Percentiles rank a stretch among this genome's conserved stretches.
Evolutionary conservation across 2,888 invertebrate species (phyloP).

Genomic region (Argyresthia goedartella): DNA sequence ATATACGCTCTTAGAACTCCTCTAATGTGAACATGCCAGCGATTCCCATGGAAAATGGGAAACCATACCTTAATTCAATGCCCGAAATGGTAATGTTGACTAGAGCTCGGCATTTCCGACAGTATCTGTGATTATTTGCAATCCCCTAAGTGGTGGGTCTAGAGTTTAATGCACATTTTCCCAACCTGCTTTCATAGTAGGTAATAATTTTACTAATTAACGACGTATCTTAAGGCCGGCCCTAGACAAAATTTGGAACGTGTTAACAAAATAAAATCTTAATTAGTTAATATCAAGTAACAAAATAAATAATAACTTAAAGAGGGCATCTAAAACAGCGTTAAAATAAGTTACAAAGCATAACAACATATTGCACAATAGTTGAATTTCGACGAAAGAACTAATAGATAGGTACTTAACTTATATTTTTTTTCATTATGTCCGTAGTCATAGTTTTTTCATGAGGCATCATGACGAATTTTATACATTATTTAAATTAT

Average conservation of each 20-base stretch:
- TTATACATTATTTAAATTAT: conserved; percentile 57
- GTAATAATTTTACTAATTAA: not conserved
- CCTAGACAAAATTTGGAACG: conserved; percentile 1
- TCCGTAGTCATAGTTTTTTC: conserved; percentile 17
- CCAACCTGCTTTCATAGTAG: not conserved
- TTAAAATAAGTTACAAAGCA: conserved; percentile 53
- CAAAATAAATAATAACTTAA: conserved; percentile 27
- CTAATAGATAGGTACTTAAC: conserved; percentile 19
- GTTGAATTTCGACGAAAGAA: conserved; percentile 39
- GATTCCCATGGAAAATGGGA: too few species aligned
- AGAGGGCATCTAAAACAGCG: conserved; percentile 31
- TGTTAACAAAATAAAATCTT: conserved; percentile 1
- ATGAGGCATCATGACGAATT: conserved; percentile 13
- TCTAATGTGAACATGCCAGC: too few species aligned
- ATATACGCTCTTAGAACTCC: too few species aligned
- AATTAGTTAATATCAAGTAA: conserved; percentile 22
- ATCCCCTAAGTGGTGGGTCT: not conserved
- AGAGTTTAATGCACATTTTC: not conserved
- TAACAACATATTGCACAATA: conserved; percentile 64
- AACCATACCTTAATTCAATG: too few species aligned
- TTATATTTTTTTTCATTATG: not conserved
- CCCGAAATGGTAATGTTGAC: too few species aligned
- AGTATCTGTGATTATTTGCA: not conserved
- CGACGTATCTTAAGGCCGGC: conserved; percentile 4
- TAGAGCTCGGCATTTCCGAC: too few species aligned